These are phyloP conservation scores for Cyprichromis sp. DNA, from an alignment of 2,113 vertebrate genomes.

Conservation along the genomic window DNA sequence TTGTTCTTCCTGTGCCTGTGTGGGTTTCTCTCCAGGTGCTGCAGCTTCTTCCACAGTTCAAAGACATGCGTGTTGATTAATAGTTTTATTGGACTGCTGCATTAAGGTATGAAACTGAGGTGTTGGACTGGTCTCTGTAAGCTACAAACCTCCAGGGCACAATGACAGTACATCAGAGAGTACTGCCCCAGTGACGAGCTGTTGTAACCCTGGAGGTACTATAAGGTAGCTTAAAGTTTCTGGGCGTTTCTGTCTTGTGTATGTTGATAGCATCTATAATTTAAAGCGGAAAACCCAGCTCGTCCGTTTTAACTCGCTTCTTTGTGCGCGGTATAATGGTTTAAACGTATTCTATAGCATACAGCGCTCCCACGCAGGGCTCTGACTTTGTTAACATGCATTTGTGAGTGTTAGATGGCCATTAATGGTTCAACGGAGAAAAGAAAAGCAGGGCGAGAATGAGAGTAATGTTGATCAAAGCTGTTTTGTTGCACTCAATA, in stretches of 20 bases:
- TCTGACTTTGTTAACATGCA: background rate
- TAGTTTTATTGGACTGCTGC: background rate
- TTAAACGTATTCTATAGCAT: background rate
- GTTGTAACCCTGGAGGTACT: background rate
- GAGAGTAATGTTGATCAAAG: constrained; percentile 34
- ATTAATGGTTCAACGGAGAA: background rate
- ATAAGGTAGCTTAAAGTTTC: background rate
- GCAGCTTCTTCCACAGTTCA: background rate
- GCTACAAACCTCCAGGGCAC: background rate
- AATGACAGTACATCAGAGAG: background rate
- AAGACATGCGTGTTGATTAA: background rate
- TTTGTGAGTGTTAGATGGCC: constrained; percentile 5
- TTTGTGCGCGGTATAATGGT: background rate
- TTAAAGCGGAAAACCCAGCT: background rate
- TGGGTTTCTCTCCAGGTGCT: background rate
- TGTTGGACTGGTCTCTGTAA: background rate
- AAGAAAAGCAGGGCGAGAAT: constrained; percentile 6
- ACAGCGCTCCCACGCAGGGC: background rate
- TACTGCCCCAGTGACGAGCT: background rate
- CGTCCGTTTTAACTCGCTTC: background rate
- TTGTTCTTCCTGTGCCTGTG: background rate
- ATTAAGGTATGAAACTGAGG: background rate
- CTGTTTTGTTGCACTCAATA: constrained; percentile 29
- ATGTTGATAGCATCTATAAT: background rate
- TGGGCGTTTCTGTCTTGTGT: background rate